Evolutionary conservation across 2,113 vertebrate species (phyloP).

Genomic region (Cervus canadensis): DNA sequence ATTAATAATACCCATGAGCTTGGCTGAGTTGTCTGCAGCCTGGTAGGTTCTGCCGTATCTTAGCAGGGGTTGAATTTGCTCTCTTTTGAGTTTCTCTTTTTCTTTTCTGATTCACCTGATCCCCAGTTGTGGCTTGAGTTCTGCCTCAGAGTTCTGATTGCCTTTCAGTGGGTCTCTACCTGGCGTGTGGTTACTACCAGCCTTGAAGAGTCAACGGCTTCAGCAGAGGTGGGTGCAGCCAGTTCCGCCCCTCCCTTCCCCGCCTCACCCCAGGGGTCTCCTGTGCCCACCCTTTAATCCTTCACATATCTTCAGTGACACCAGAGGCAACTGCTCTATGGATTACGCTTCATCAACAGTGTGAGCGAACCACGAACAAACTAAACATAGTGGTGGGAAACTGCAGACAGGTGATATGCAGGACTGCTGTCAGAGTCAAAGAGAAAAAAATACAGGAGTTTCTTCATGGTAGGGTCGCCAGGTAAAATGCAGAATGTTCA

Average conservation of each 20-base stretch:
- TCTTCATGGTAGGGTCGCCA: not conserved
- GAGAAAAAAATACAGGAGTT: not conserved
- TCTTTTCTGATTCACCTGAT: not conserved
- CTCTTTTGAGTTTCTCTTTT: not conserved
- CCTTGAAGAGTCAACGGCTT: not conserved
- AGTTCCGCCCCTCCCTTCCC: too few species aligned
- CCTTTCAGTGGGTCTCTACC: not conserved
- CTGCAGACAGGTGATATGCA: not conserved
- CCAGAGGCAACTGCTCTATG: not conserved
- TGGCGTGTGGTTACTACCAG: too few species aligned
- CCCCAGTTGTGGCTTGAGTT: not conserved
- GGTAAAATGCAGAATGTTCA: not conserved
- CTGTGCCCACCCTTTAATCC: not conserved
- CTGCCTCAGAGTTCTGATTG: too few species aligned
- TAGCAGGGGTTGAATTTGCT: not conserved
- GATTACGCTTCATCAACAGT: not conserved
- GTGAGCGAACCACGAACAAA: not conserved
- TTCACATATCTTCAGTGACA: not conserved
- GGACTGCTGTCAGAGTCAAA: not conserved
- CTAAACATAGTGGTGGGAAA: not conserved
- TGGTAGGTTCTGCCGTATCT: not conserved
- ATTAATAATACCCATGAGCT: not conserved
- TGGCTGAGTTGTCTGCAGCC: not conserved
- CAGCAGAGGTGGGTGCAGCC: not conserved
- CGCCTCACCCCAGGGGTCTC: not conserved